These are phyloP conservation scores for Prochilodus magdalenae DNA, from an alignment of 2,113 vertebrate species.

Conservation along the genomic window DNA sequence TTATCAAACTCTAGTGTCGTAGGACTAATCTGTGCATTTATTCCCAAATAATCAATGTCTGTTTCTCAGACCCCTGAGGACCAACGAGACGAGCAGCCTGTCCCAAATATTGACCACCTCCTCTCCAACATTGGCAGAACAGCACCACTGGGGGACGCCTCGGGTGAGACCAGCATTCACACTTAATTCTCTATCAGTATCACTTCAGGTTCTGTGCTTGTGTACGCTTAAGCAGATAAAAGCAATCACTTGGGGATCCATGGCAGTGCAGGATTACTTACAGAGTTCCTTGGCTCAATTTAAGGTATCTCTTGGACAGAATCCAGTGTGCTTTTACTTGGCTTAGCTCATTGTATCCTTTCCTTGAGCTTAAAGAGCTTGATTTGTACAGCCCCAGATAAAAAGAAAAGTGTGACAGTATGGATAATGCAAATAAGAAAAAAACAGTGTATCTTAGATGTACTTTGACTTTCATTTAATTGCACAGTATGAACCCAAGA, in stretches of 20 bases:
- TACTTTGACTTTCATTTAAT: too few species aligned
- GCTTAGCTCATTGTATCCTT: background rate
- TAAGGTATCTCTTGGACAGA: background rate
- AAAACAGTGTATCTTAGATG: too few species aligned
- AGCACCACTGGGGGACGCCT: slow-evolving; percentile 80
- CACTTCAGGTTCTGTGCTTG: background rate
- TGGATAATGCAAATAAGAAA: too few species aligned
- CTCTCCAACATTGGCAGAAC: slow-evolving; percentile 94
- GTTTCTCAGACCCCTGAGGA: slow-evolving; percentile 84
- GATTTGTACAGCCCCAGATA: too few species aligned
- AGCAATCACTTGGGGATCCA: background rate
- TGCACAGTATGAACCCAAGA: too few species aligned
- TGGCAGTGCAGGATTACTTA: background rate
- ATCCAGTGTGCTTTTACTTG: background rate
- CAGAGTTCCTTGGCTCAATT: background rate
- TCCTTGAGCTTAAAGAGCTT: too few species aligned
- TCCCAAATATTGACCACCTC: slow-evolving; percentile 96
- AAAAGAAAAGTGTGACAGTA: too few species aligned
- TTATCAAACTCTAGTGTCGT: background rate
- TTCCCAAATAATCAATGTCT: background rate
- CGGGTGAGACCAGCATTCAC: slow-evolving; percentile 79
- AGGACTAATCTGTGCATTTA: background rate
- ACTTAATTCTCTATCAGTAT: background rate
- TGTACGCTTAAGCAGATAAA: background rate
- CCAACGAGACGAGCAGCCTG: slow-evolving; percentile 83